phyloP scores from a whole-genome alignment of 2,113 vertebrate species.

The Melanerpes formicivorus region DNA sequence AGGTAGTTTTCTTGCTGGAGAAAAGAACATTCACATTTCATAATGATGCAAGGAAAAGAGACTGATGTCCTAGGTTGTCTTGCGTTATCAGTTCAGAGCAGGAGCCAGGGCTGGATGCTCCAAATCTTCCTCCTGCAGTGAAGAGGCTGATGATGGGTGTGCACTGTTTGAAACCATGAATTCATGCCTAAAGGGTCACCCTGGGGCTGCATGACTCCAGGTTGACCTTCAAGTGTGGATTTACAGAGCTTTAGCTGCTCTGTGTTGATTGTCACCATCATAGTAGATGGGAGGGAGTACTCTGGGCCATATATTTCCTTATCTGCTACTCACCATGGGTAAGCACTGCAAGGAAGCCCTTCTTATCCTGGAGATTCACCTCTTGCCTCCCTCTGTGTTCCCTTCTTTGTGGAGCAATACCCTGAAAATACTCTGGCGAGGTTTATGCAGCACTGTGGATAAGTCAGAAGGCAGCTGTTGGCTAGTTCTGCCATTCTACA shows the following conservation, averaged over 20 bases:
- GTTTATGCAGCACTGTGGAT: background rate
- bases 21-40: background rate
- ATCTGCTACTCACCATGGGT: background rate
- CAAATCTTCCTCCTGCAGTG: background rate
- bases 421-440: background rate
- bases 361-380: background rate
- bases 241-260: background rate
- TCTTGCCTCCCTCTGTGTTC: background rate
- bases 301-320: fast-evolving
- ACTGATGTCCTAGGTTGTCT: background rate
- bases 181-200: background rate
- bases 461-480: background rate
- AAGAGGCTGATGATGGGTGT: background rate
- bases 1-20: background rate
- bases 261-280: fast-evolving
- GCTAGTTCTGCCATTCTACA: background rate
- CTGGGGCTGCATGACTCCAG: background rate
- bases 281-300: fast-evolving
- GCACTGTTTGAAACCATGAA: fast-evolving
- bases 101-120: background rate
- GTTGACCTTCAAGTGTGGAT: background rate
- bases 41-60: background rate
- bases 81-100: background rate
- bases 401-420: background rate
- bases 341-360: fast-evolving